Conservation (phyloP, 2,113 vertebrate genomes). For the Bubalus kerabau region DNA sequence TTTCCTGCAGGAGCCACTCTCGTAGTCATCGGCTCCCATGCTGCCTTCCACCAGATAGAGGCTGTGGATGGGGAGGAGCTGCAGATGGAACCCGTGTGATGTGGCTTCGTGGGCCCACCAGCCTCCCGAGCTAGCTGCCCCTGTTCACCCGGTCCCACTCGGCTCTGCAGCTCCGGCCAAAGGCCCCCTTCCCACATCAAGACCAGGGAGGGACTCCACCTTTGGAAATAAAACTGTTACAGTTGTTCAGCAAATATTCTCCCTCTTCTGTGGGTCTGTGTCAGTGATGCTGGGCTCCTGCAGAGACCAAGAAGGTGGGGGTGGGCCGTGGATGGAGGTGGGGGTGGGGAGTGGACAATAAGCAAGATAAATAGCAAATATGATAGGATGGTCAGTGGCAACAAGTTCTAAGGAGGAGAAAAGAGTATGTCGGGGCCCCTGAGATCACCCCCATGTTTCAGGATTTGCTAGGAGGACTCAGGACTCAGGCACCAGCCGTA, state of each 20-base stretch:
- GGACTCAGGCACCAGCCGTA: neutral
- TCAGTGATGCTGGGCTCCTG: neutral
- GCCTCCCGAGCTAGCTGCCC: neutral
- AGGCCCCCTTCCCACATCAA: neutral
- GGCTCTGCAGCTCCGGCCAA: neutral
- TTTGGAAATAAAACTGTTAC: constrained; percentile 56
- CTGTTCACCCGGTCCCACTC: neutral
- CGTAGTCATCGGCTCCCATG: constrained; percentile 90
- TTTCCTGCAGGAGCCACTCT: constrained; percentile 86
- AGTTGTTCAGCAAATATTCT: neutral
- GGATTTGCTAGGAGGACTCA: neutral
- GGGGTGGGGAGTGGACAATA: neutral
- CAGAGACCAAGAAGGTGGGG: neutral
- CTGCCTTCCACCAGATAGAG: constrained; percentile 89
- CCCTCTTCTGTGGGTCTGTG: neutral
- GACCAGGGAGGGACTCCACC: neutral
- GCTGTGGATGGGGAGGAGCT: constrained; percentile 84
- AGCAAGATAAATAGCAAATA: neutral
- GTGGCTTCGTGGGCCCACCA: neutral
- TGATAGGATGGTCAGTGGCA: neutral
- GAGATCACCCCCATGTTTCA: too few species aligned
- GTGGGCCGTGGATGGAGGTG: rapidly evolving
- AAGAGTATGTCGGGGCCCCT: neutral
- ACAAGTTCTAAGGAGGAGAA: neutral
- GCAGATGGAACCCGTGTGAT: constrained; percentile 79